These are phyloP conservation scores for Tinamus guttatus DNA, from an alignment of 2,113 vertebrate species.

Conservation along the genomic window DNA sequence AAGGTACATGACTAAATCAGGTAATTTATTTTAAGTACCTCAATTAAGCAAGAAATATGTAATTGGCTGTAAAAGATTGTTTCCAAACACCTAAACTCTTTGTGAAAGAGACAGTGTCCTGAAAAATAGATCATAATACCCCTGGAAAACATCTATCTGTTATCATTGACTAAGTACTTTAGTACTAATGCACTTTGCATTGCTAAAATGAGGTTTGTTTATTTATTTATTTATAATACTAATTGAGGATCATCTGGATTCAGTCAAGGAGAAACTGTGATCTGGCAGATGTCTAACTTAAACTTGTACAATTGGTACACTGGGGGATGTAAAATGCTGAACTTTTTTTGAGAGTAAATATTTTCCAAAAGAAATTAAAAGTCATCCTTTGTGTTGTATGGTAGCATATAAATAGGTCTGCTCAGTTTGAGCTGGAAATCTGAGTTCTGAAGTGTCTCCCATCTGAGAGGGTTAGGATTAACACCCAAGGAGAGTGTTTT, in stretches of 20 bases:
- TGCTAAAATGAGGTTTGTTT: neutral
- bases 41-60: neutral
- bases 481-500: neutral
- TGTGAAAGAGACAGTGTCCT: neutral
- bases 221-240: neutral
- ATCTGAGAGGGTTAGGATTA: neutral
- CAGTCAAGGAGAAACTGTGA: neutral
- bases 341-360: neutral
- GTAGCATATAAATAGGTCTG: neutral
- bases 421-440: neutral
- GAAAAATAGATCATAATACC: neutral
- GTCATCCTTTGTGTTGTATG: neutral
- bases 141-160: neutral
- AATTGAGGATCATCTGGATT: neutral
- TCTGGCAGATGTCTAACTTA: neutral
- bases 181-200: neutral
- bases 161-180: neutral
- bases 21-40: neutral
- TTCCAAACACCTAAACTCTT: neutral
- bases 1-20: neutral
- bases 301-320: neutral
- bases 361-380: neutral
- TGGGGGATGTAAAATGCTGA: neutral
- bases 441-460: neutral
- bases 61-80: neutral